A percentile compares a stretch with the other conserved stretches of the same genome.
Conservation (phyloP, 2,888 invertebrate species). For the Lithophane ornitopus region DNA sequence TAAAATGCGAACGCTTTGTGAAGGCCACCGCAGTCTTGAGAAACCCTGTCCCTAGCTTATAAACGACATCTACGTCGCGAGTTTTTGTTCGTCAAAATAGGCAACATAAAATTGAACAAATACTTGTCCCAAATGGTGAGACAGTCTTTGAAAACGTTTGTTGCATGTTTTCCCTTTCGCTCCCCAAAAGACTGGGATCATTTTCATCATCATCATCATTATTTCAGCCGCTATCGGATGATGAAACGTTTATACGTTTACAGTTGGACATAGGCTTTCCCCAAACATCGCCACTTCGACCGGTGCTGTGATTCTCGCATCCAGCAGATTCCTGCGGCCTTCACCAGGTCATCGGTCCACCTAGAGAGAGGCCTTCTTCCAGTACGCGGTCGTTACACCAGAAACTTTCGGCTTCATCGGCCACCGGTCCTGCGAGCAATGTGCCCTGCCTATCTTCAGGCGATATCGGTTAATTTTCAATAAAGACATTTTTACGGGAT, state of each 20-base stretch:
- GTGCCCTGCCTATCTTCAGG: not conserved
- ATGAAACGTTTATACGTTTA: no score
- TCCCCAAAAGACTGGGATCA: not conserved
- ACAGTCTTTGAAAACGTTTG: no score
- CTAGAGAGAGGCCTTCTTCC: not conserved
- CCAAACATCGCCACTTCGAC: not conserved
- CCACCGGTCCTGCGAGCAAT: no score
- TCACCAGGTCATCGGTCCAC: not conserved
- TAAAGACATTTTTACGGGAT: slow-evolving; percentile 5
- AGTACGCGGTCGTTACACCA: no score
- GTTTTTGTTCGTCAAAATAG: not conserved
- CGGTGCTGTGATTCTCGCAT: not conserved
- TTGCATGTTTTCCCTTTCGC: not conserved
- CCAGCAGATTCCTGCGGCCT: not conserved
- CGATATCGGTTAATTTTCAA: not conserved
- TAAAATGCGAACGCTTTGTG: not conserved
- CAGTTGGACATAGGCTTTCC: not conserved
- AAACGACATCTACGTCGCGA: not conserved
- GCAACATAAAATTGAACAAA: not conserved
- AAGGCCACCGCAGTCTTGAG: not conserved
- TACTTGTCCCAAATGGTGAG: not conserved
- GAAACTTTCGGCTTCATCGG: no score
- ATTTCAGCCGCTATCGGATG: not conserved
- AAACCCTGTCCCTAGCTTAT: not conserved
- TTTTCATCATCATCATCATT: not conserved